These are phyloP conservation scores for Heloderma charlesbogerti DNA, from an alignment of 2,113 vertebrate genomes.

Conservation along the genomic window DNA sequence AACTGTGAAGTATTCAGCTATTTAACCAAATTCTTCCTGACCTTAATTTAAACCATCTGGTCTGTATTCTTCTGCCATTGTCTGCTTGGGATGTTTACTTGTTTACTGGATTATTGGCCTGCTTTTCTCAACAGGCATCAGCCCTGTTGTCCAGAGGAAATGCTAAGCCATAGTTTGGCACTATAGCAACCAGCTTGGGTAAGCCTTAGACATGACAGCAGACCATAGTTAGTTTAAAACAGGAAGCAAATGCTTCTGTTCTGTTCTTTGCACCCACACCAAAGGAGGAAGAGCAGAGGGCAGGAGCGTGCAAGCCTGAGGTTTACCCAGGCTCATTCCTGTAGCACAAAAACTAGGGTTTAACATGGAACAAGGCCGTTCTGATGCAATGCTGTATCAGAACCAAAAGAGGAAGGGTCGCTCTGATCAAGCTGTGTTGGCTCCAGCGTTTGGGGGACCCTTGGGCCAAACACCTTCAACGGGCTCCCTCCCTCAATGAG, in stretches of 20 bases:
- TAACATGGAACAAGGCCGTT: background rate
- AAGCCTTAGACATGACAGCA: background rate
- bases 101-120: background rate
- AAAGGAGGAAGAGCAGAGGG: background rate
- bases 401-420: background rate
- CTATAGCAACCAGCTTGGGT: background rate
- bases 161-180: background rate
- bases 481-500: too few relatives aligned
- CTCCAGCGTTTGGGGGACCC: too few relatives aligned
- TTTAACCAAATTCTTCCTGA: background rate
- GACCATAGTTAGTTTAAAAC: background rate
- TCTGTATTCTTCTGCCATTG: background rate
- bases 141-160: background rate
- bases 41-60: constrained; percentile 22
- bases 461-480: too few relatives aligned
- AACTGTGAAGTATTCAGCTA: background rate
- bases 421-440: background rate
- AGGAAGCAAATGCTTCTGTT: background rate
- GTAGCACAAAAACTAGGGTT: background rate
- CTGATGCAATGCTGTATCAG: background rate
- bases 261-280: background rate
- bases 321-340: background rate
- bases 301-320: background rate
- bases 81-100: background rate
- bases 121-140: background rate